Conservation (phyloP, 2,113 vertebrate species). For the Silurus asotus region DNA sequence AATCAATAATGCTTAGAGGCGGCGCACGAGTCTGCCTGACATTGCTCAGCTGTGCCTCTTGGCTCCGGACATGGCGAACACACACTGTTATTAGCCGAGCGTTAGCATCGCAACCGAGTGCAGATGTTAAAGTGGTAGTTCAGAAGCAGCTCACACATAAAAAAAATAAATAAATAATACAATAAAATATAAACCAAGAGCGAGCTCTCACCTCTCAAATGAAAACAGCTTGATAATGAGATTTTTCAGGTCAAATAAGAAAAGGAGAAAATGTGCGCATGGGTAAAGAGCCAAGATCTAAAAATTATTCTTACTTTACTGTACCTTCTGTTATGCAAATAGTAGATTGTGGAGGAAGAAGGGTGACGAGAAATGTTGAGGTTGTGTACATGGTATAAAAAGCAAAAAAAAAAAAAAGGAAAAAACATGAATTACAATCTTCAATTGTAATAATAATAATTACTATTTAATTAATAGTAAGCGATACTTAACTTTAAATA, state of each 20-base stretch:
- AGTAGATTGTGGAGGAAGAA: background rate
- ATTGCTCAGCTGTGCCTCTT: conserved; percentile 72
- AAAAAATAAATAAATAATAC: conserved; percentile 3
- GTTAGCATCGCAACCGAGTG: conserved; percentile 71
- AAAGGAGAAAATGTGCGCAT: background rate
- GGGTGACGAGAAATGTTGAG: background rate
- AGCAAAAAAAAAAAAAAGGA: background rate
- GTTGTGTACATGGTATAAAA: background rate
- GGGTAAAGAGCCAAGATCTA: background rate
- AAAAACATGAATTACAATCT: background rate
- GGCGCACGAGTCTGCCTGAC: conserved; percentile 64
- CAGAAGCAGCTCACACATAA: conserved; percentile 67
- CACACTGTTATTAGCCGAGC: conserved; percentile 70
- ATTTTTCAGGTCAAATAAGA: conserved; percentile 14
- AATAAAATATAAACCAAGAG: background rate
- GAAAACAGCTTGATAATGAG: conserved; percentile 35
- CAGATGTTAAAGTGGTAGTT: conserved; percentile 76
- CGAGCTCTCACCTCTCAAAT: conserved; percentile 54
- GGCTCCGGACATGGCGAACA: conserved; percentile 62
- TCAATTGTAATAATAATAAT: no score
- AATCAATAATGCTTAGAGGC: conserved; percentile 71
- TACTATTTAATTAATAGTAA: background rate
- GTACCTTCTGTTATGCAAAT: background rate
- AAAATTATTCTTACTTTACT: background rate
- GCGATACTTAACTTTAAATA: background rate